phyloP scores from a whole-genome alignment of 2,797 vertebrate genomes.

The Epinephelus coioides region DNA sequence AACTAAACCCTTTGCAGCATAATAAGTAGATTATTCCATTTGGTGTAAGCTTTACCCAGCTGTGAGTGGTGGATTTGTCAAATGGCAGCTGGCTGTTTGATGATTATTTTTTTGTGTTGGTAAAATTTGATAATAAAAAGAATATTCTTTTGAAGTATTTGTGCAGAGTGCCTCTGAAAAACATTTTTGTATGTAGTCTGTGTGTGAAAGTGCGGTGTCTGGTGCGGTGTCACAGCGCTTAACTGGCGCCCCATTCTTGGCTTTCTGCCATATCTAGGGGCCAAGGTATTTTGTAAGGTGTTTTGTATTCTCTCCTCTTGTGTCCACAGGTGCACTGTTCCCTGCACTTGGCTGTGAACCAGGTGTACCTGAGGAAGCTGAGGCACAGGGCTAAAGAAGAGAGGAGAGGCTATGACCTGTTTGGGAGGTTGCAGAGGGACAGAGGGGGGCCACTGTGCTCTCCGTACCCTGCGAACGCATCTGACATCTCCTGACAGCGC shows the following conservation, averaged over 20 bases:
- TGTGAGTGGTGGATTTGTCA: constrained; percentile 64
- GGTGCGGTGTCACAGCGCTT: constrained; percentile 7
- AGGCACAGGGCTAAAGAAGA: constrained; percentile 62
- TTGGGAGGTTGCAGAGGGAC: constrained; percentile 72
- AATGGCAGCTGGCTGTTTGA: constrained; percentile 57
- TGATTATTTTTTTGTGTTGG: constrained; percentile 39
- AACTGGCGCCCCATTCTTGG: constrained; percentile 39
- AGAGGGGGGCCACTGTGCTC: constrained; percentile 72
- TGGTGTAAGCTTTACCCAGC: constrained; percentile 63
- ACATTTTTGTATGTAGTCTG: constrained; percentile 25
- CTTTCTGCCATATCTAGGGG: constrained; percentile 48
- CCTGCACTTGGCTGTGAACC: constrained; percentile 82
- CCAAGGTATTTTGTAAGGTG: constrained; percentile 71
- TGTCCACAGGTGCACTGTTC: constrained; percentile 85
- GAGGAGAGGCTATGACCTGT: constrained; percentile 67
- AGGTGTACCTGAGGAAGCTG: constrained; percentile 76
- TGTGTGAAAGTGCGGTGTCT: constrained; percentile 4
- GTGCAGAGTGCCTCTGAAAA: constrained; percentile 44
- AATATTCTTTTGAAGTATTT: constrained; percentile 58
- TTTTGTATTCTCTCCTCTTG: constrained; percentile 75
- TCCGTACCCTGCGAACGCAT: constrained; percentile 70
- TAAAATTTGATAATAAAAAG: constrained; percentile 74
- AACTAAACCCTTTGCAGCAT: constrained; percentile 62
- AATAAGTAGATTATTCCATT: constrained; percentile 56
- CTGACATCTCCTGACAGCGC: constrained; percentile 55